Percentiles rank a stretch among this genome's conserved stretches.
These are phyloP conservation scores for Stenolophus ochropezus DNA, from an alignment of 2,888 invertebrate genomes.

Conservation along the genomic window DNA sequence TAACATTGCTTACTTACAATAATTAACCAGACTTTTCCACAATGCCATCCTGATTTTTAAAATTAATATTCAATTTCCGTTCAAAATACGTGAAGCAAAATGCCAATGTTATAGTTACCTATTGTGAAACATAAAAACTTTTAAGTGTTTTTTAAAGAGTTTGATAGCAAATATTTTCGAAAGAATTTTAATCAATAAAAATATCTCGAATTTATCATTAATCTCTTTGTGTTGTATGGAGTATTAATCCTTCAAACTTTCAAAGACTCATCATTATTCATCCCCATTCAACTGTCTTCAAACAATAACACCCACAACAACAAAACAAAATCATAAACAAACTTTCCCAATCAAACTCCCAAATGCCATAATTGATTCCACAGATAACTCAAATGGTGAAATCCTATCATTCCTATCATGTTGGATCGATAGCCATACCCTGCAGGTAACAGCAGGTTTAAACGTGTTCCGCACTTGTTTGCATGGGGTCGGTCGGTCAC, in stretches of 20 bases:
- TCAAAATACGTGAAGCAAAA: too few species aligned
- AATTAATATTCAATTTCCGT: too few species aligned
- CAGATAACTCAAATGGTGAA: neutral
- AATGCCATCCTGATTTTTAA: too few species aligned
- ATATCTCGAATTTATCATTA: neutral
- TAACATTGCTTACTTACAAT: too few species aligned
- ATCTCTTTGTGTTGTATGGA: neutral
- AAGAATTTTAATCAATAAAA: too few species aligned
- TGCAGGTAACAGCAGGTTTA: neutral
- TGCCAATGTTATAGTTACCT: too few species aligned
- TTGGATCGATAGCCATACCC: neutral
- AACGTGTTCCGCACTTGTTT: conserved; percentile 1
- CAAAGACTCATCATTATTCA: neutral
- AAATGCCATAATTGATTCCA: neutral
- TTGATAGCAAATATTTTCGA: too few species aligned
- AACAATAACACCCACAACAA: neutral
- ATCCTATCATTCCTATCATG: neutral
- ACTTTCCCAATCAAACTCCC: neutral
- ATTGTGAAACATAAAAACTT: too few species aligned
- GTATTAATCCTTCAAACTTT: neutral
- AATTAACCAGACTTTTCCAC: too few species aligned
- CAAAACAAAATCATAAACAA: neutral
- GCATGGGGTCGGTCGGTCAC: conserved; percentile 8
- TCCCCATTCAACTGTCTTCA: neutral
- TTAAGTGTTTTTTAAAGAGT: too few species aligned